Evolutionary conservation across 1,140 invertebrate genomes (phyloP).

Genomic region (Uloborus diversus): DNA sequence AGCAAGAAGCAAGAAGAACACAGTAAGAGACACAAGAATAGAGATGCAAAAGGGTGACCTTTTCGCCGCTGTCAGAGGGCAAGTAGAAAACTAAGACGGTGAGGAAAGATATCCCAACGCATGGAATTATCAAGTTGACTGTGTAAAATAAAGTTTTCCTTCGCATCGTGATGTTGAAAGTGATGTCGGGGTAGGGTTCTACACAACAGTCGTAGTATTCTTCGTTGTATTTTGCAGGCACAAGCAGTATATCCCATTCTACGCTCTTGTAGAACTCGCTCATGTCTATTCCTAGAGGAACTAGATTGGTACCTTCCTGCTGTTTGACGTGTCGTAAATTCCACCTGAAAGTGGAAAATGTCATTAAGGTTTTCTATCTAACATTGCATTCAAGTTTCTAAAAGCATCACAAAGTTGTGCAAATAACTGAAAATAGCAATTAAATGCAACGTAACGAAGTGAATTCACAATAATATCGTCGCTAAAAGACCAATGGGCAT

Average conservation of each 20-base stretch:
- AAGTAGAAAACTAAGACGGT: constrained; percentile 98
- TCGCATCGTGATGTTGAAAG: constrained; percentile 97
- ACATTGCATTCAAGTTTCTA: too few species aligned
- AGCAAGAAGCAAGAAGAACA: constrained; percentile 98
- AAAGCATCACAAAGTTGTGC: too few species aligned
- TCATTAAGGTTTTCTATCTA: too few species aligned
- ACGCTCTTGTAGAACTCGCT: constrained; percentile 97
- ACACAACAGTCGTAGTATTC: constrained; percentile 97
- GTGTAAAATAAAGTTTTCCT: constrained; percentile 97
- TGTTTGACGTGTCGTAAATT: constrained; percentile 92
- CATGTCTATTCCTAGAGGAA: constrained; percentile 93
- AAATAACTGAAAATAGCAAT: constrained; percentile 19
- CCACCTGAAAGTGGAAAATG: constrained; percentile 85
- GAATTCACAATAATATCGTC: constrained; percentile 37
- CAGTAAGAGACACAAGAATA: constrained; percentile 98
- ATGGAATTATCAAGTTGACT: constrained; percentile 95
- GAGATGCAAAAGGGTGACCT: constrained; percentile 97
- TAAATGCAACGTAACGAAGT: not conserved
- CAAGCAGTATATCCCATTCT: constrained; percentile 99
- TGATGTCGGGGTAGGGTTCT: constrained; percentile 94
- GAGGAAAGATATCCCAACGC: constrained; percentile 98
- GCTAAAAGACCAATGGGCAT: too few species aligned
- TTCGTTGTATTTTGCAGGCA: constrained; percentile 92
- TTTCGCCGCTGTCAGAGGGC: constrained; percentile 97
- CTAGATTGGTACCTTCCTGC: constrained; percentile 84